A percentile compares a stretch with the other conserved stretches of the same genome.
Conservation (phyloP, 2,888 invertebrate species). For the Orthosia gracilis region DNA sequence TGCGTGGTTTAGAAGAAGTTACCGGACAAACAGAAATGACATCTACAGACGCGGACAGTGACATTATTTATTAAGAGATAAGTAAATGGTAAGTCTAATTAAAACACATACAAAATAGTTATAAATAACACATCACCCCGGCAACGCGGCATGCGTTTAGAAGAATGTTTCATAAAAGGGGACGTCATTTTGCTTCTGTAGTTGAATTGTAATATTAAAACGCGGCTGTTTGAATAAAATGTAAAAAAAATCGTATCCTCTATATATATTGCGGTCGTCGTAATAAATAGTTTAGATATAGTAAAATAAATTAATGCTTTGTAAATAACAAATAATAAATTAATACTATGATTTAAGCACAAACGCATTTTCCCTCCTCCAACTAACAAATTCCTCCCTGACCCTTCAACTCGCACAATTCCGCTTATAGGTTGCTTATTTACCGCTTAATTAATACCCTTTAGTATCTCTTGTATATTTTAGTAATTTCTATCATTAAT, state of each 20-base stretch:
- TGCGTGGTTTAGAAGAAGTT: too few relatives aligned
- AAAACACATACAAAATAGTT: neutral
- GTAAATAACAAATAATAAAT: neutral
- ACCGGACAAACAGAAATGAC: too few relatives aligned
- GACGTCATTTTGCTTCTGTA: slow-evolving; percentile 2
- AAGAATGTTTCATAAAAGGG: neutral
- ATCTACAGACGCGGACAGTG: too few relatives aligned
- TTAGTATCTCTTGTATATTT: neutral
- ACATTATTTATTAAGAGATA: neutral
- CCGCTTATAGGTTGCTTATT: slow-evolving; percentile 19
- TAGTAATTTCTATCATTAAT: neutral
- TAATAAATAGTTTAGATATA: slow-evolving; percentile 23
- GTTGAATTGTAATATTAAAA: neutral
- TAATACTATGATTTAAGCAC: slow-evolving; percentile 4
- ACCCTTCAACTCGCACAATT: neutral
- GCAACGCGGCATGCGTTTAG: neutral
- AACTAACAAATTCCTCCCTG: slow-evolving; percentile 3
- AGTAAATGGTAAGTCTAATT: slow-evolving; percentile 19
- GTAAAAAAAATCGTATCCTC: neutral
- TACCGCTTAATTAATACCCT: neutral
- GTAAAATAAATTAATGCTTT: slow-evolving; percentile 16
- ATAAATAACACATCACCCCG: neutral
- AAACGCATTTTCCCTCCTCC: slow-evolving; percentile 1
- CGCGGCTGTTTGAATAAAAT: neutral
- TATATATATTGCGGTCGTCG: neutral